Base-by-base conservation (phyloP, 2,888 invertebrate genomes). In the Lamellibrachia satsuma region DNA sequence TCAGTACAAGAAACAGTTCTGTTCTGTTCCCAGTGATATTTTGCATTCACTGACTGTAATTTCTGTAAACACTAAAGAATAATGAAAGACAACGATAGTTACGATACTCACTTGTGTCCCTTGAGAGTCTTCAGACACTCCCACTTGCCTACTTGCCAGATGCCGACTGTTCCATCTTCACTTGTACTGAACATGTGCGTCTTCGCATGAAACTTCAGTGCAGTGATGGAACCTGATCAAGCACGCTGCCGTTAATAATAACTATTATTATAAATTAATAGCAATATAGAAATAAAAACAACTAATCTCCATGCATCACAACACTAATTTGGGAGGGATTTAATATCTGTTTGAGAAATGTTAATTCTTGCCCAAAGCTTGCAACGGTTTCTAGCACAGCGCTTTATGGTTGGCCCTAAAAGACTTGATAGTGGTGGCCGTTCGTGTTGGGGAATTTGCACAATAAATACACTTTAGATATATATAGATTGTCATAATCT, bases 141-240 rank as follows among this genome's bases (percentile, higher is more conserved):
- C 99, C 99, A 99, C 95, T 98, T 98, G 7, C 98, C 98, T 90
- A 98, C 97, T 94, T 98, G 97, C 94, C 98, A 98, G 11, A 98
- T 97, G 92, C 98, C 98, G 94, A 99, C 97, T 7, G 97, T 97
- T 0, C 98, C 98, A 97, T 99, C 99, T 94, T 98, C 97, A 96
- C 98, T 98, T 1, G 98, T 98, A 92, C 98, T 98, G 52, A 99
- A 97, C 92, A 99, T 96, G 97, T 98, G 98, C 0, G 98, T 98
- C 15, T 95, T 95, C 6, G 97, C 97, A 94, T 98, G 97, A 95
- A 99, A 99, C 2, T 97, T 97, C 91, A 99, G 96, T 92, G 98
- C 97, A 94, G 98, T 98, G 9, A 99, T 97, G 0, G 98, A 98
- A 91, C 97, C 98, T 95, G 94, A 75, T 75, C 75, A 15, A 75